Base-by-base conservation (phyloP, 2,888 invertebrate genomes). In the Mechanitis messenoides region DNA sequence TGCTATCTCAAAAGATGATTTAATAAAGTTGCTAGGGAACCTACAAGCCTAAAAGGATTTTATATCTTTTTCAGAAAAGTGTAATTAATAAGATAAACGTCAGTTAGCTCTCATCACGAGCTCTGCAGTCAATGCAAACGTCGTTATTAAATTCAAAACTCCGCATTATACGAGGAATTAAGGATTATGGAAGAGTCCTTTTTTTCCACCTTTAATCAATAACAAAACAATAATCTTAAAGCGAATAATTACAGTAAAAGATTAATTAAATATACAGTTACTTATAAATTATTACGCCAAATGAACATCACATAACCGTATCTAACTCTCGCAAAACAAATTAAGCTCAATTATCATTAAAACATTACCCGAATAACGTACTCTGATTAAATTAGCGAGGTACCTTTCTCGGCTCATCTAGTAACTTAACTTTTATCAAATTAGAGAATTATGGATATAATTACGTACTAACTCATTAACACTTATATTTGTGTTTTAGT, bases 121-220 rank as follows among this genome's bases (percentile, higher is more conserved):
- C 58, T 35, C 60, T 65, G 62, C 65, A 65, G 62, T 56, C 50
- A 53, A 42, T 28, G 55, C 62, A 62, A 65, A 62, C 58, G 60
- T 55, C 55, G 57, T 60, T 33, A 65, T 65, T 65, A 47, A 60
- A 65, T 65, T 45, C 56, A 53, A 58, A 62, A 58, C 60, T 50
- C 63, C 60, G 65, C 65, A 65, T 55, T n/a, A 45, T 38, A 56
- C 35, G 42, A 2, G 3, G 59, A 54, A 35, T n/a, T 56, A 59
- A 31, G 7, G 6, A n/a, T 46, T 9, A 53, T 62, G 33, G 59
- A 62, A 46, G 33, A 9, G 53, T 12, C 35, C 4, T 33, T 12
- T 1, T 28, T 28, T 5, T 12, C 45, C 20, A 20, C 20, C 33
- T 2, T 31, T 50, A 50, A 31, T 31, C 20, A 20, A 20, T 20